Percentiles rank a stretch among this genome's conserved stretches.
phyloP scores from a whole-genome alignment of 2,888 invertebrate species.

The Rutpela maculata region DNA sequence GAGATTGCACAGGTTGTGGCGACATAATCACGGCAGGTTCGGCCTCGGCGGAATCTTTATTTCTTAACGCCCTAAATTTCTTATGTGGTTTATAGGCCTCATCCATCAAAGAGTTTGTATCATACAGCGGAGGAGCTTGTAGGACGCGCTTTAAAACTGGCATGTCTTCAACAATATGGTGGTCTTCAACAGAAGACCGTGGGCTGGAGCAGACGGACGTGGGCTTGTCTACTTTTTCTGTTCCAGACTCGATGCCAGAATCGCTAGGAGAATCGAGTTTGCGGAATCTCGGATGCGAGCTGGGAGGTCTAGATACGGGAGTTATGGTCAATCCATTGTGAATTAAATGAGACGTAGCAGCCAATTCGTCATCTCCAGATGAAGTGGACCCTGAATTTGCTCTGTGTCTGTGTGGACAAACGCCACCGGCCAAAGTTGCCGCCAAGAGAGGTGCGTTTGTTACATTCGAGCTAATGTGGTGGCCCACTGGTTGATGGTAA shows the following conservation, averaged over 20 bases:
- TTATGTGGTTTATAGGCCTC: conserved; percentile 97
- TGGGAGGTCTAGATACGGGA: conserved; percentile 77
- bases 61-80: conserved; percentile 90
- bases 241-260: conserved; percentile 95
- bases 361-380: conserved; percentile 88
- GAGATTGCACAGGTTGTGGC: conserved; percentile 64
- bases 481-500: conserved; percentile 73
- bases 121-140: conserved; percentile 93
- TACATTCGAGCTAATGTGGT: conserved; percentile 77
- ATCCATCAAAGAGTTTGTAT: conserved; percentile 93
- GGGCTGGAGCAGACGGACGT: conserved; percentile 92
- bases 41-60: conserved; percentile 87
- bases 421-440: conserved; percentile 82
- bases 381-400: conserved; percentile 85
- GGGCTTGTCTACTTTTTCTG: conserved; percentile 88
- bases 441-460: conserved; percentile 85
- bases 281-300: conserved; percentile 78
- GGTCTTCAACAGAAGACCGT: conserved; percentile 88
- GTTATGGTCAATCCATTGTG: conserved; percentile 86
- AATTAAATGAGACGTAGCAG: conserved; percentile 83
- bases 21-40: conserved; percentile 78
- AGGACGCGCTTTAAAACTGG: conserved; percentile 94
- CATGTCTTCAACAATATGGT: conserved; percentile 90
- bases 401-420: conserved; percentile 84
- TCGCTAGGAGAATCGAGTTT: conserved; percentile 94